Base-by-base conservation (phyloP, 2,797 vertebrate species). In the Malacoraja senta region DNA sequence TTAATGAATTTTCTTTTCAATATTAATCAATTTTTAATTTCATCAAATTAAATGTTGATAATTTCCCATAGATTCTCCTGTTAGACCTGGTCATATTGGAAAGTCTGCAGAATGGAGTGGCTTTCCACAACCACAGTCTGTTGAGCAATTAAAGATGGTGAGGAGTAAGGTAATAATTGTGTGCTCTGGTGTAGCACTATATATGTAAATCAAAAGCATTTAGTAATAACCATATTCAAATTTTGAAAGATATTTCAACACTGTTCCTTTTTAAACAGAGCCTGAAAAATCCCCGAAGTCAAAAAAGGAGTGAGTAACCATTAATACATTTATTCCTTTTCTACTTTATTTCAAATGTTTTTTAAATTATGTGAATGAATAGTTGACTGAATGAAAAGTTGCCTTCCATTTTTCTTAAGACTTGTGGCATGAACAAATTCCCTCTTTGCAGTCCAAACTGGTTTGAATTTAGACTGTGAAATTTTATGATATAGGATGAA, bases 21-120 rank as follows among this genome's bases (percentile, higher is more conserved):
- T 68, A 35, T 83, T 61, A 63, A 93, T 88, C 84, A 0, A 93
- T 94, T 93, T 78, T 95, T 94, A 95, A 93, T 83, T 77, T 93
- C 93, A 74, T 21, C 4, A 53, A 53, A 53, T 21, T 7, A 74
- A 74, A 74, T 74, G 71, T 74, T 74, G 71, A 4, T 12, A 93
- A 63, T 94, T 95, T 95, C 94, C 93, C 94, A 94, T 93, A 97
- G 96, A 94, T 94, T 93, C 78, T 7, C 90, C 95, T 94, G 61
- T 94, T 1, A 95, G 94, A 93, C 93, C 94, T 0, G 93, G 1
- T 63, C 0, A 0, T 93, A 53, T 72, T 77, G 93, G 94, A 29
- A 94, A 91, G 94, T 94, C 96, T 1, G 95, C 95, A 2, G 97
- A 97, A 91, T 95, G 97, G 97, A 96, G 95, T 94, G 58, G 94